Evolutionary conservation across 1,140 invertebrate genomes (phyloP), one percentile per base, ranked within the genome.

Genomic region (Reticulitermes speratus): DNA sequence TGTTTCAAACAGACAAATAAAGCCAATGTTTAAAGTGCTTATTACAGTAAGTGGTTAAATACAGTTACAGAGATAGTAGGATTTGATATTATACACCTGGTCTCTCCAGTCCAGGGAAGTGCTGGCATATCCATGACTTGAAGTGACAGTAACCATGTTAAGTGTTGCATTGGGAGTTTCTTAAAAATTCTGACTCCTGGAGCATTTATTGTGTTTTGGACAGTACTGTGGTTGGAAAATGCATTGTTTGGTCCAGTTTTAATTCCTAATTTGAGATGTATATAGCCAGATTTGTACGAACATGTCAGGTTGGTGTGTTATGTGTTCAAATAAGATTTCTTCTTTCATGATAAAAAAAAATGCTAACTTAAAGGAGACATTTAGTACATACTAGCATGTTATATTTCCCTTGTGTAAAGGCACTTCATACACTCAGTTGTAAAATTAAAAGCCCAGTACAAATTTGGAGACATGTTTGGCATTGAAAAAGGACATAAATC

Each of bases 311-410:
- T 48, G 55, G 83, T 84, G 83, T 84, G 83, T 52, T 84, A 84
- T 84, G 83, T 84, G 83, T 84, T 59, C 83, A 84, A 45, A 84
- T 84, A 59, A 84, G 52, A n/a, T 52, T 30, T 52, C 83, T 84
- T 48, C 83, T 59, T 55, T 55, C 52, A 55, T 48, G 45, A 48
- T 55, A 19, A 55, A 55, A 55, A 38, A 21, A 55, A 55, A 21
- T 32, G 52, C 6, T 32, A 52, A 52, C 25, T 14, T 30, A 25
- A 45, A 59, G 45, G 83, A 30, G 45, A 55, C 44, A n/a, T 84
- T 45, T 84, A 84, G 83, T 84, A 84, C n/a, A n/a, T 84, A 84
- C 83, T 84, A 84, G 83, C 83, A 83, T 44, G 65, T 75, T 75
- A 83, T 84, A 84, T 84, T 84, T 84, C 83, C 83, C 52, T 55